Base-by-base conservation (phyloP, 1,140 invertebrate genomes). In the Drosophila orena region DNA sequence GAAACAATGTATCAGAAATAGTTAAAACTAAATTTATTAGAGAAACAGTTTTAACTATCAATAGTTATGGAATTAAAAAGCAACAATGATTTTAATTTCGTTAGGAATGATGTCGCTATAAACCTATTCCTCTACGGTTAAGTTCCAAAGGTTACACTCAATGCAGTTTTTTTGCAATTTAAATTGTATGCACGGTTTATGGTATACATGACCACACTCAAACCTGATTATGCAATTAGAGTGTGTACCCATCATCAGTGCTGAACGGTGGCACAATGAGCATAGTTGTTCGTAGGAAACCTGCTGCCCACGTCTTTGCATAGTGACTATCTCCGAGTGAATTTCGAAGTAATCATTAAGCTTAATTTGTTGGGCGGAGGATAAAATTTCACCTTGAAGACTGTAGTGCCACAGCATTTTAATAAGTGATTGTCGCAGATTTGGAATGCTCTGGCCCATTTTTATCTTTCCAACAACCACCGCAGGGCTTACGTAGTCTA, bases 371-470 rank as follows among this genome's bases (percentile, higher is more conserved):
- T 97, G 97, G 88, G 97, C 98, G 0, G 97, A 97, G 92, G 97
- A 96, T 92, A 98, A 95, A 3, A 98, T 94, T 12, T 97, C 96
- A 38, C 98, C 95, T 94, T 99, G 98, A 37, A 99, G 93, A 92
- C 97, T 98, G 91, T 98, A 99, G 92, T 99, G 98, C 86, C 97
- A 96, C 92, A 99, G 95, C 95, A 99, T 98, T 93, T 98, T 98
- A 0, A 98, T 96, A 4, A 99, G 93, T 4, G 98, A 97, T 84
- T 97, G 95, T 75, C 98, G 96, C 1, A 99, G 93, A 14, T 97
- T 97, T 49, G 97, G 97, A 79, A 99, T 98, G 92, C 97, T 94
- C 91, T 97, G 95, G 2, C 95, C 95, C 3, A 95, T 94, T 77
- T 96, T 94, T 77, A 99, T 99, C 90, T 95, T 95, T 84, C 96